Evolutionary conservation across 2,888 invertebrate species (phyloP), one percentile per base, ranked within the genome.

Genomic region (Chrysolina oricalcia): DNA sequence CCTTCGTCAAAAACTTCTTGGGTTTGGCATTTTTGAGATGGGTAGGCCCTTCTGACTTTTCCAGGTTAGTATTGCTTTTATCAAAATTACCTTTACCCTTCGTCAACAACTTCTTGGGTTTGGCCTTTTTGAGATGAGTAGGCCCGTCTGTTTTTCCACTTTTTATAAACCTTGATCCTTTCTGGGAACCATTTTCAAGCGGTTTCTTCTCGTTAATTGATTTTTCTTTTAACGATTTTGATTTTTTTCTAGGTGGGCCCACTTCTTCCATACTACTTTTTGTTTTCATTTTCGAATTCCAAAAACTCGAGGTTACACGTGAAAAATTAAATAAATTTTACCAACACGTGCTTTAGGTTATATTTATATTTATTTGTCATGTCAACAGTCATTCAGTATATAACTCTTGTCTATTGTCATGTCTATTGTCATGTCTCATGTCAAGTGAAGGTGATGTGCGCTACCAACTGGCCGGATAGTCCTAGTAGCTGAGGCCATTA

Each of bases 101-200:
- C 0, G 69, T 5, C n/a, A 69, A 62, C 27, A 82, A 74, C 35
- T 66, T 78, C 48, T 82, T 82, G 17, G 75, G 70, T 73, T 81
- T 82, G 21, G 63, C 73, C 43, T 67, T 59, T 35, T 72, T 72
- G 43, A 72, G 56, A 21, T 72, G 53, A 15, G 65, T 65, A 21
- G 59, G 15, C 59, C 59, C 69, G 17, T 66, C 70, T 50, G 27
- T 67, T 19, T 53, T 53, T 40, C 53, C 68, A 53, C 53, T 56
- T 53, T 53, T 68, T 6, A 13, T 72, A 13, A 73, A 68, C 19
- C 53, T 68, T 11, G 53, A 35, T 43, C 17, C 50, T 21, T 72
- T 67, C 67, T 67, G 72, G 15, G 40, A 63, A 17, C 48, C 69
- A 48, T 50, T 59, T 63, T 72, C 71, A 65, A 10, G 40, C 40